Evolutionary conservation across 2,113 vertebrate species (phyloP), one percentile per base, ranked within the genome.

Genomic region (Campylorhamphus procurvoides): DNA sequence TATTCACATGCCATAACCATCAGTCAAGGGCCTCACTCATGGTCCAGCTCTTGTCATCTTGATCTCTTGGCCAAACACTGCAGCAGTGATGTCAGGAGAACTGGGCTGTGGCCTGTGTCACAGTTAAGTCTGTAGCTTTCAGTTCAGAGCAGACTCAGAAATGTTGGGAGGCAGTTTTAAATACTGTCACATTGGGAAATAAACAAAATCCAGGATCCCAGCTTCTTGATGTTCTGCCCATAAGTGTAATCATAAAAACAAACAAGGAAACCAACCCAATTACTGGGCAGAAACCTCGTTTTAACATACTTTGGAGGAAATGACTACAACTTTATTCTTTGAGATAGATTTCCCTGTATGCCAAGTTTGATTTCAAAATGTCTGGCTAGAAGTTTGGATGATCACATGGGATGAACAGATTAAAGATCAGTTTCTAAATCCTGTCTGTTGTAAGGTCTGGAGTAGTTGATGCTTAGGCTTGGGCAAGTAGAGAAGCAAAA

Each of bases 211-310:
- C 23, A 72, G 29, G 3, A 10, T 79, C 79, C 14, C 33, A 33
- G 3, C 7, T 39, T n/a, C 18, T 64, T 68, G 17, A 17, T 40
- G 2, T 66, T 89, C 18, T 69, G 22, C 5, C 13, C 64, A 0
- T 18, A 46, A 40, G 5, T 46, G 20, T 27, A 52, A 62, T 40
- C 25, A 60, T 24, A 39, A 91, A 84, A 77, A 20, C 3, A 23
- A 22, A 20, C 6, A 63, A 84, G 2, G 8, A 52, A 53, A 7
- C 3, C 18, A 10, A 10, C 1, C 1, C 6, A 60, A 28, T 2
- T 46, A 16, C 6, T 46, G 18, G 33, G 24, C 5, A 69, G 44
- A 73, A 25, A 31, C 2, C 9, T 42, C 18, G 47, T 89, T 40
- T 37, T 42, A 49, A 44, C 25, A 8, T 12, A 7, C 44, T 84